Percentiles rank a stretch among this genome's conserved stretches.
Conservation (phyloP, 1,140 invertebrate species). For the Temnothorax nylanderi region DNA sequence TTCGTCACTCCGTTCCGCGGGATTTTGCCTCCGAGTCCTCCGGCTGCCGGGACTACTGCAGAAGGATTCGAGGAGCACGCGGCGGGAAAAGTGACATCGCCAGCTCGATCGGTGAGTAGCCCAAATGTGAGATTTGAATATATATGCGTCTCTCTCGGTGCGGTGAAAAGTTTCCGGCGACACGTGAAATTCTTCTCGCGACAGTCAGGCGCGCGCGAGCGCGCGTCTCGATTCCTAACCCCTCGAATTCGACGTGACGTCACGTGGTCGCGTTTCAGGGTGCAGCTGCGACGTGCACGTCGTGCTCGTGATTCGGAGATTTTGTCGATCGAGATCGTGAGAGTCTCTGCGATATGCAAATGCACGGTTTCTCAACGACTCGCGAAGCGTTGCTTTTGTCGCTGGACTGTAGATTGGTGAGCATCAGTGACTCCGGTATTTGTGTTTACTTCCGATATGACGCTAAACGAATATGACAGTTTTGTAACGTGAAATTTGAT, state of each 20-base stretch:
- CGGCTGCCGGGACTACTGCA: background rate
- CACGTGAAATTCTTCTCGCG: background rate
- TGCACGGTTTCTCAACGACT: background rate
- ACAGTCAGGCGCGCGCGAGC: background rate
- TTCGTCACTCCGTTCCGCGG: background rate
- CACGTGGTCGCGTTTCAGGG: background rate
- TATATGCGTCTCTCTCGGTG: background rate
- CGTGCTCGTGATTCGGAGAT: background rate
- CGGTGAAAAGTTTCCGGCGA: background rate
- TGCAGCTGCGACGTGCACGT: background rate
- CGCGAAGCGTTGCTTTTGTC: background rate
- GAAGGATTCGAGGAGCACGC: conserved; percentile 10
- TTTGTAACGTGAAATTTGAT: background rate
- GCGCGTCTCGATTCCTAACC: background rate
- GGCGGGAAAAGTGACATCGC: conserved; percentile 55
- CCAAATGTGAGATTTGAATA: background rate
- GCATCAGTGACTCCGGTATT: background rate
- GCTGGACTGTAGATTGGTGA: background rate
- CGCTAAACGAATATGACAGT: background rate
- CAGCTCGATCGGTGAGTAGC: conserved; percentile 49
- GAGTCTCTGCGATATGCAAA: background rate
- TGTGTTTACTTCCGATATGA: background rate
- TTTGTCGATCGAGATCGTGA: background rate
- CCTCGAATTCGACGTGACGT: background rate
- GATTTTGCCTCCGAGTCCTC: background rate